Base-by-base conservation (phyloP, 2,888 invertebrate species). In the Epinotia brunnichana region DNA sequence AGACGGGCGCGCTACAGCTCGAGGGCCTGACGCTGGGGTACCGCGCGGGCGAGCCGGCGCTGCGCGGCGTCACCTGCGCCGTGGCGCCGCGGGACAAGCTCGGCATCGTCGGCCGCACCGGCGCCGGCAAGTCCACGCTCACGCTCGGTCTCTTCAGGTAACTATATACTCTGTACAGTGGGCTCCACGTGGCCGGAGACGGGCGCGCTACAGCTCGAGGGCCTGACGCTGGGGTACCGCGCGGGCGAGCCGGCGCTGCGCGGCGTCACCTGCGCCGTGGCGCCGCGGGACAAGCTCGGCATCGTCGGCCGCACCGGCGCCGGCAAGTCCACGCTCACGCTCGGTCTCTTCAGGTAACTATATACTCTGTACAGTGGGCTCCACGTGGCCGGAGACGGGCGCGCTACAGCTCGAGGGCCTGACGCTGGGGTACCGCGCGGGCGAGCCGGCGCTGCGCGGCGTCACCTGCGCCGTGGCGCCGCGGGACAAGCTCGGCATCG, bases 301-400 rank as follows among this genome's bases (percentile, higher is more conserved):
- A 97, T 98, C 85, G 97, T 98, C 35, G 98, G 98, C 62, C 94
- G 98, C 82, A 98, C 98, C 61, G 98, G 98, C 77, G 97, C 98
- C 78, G 98, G 98, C 81, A 98, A 98, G 93, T 98, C 97, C 72
- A 98, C 98, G 21, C 21, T 24, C 21, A 24, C 21, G 21, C 21
- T 24, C 21, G 21, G 21, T 2, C 21, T 24, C 2, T 24, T 24
- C 21, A 24, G 21, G 21, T 24, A 24, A 24, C 21, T 24, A 24
- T 24, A 1, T 24, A 24, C 21, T 24, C 21, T 24, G 21, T 1
- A 24, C 21, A 2, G 21, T 24, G 21, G 21, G 21, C 21, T 24
- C 21, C 21, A 24, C 21, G 21, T 24, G 21, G 21, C 21, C 21
- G 21, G 21, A 24, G 21, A 24, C 21, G 21, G 21, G 21, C 21